Conservation (phyloP, 2,797 vertebrate genomes). For the Morus bassanus region DNA sequence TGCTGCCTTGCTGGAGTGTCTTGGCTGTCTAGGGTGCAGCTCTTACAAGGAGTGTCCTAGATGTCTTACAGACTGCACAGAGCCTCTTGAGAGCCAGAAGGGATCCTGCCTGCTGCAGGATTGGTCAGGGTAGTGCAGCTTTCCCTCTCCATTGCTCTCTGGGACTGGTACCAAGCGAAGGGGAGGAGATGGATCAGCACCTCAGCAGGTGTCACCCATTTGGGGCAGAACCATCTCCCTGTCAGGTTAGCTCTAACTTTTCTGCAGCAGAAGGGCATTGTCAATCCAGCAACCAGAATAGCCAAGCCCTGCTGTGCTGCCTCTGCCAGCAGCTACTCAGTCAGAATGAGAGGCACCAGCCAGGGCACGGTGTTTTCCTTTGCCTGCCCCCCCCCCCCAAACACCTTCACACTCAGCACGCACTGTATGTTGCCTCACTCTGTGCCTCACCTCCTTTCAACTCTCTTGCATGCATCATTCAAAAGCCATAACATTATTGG, state of each 20-base stretch:
- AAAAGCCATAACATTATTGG: conserved; percentile 32
- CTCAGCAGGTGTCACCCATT: not conserved
- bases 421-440: not conserved
- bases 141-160: not conserved
- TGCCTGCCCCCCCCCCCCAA: not conserved
- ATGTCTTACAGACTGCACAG: not conserved
- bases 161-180: not conserved
- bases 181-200: not conserved
- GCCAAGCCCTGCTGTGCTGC: not conserved
- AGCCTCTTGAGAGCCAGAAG: not conserved
- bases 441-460: conserved; percentile 16
- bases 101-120: not conserved
- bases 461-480: not conserved
- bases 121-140: not conserved
- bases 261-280: accelerated
- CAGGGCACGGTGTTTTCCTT: not conserved
- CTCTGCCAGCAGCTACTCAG: not conserved
- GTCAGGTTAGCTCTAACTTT: not conserved
- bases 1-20: too few species aligned
- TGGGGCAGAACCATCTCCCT: not conserved
- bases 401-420: not conserved
- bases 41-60: not conserved
- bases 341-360: not conserved
- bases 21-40: too few species aligned
- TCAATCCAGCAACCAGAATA: accelerated